Conservation (phyloP, 2,113 vertebrate genomes). For the Corythaixoides concolor region DNA sequence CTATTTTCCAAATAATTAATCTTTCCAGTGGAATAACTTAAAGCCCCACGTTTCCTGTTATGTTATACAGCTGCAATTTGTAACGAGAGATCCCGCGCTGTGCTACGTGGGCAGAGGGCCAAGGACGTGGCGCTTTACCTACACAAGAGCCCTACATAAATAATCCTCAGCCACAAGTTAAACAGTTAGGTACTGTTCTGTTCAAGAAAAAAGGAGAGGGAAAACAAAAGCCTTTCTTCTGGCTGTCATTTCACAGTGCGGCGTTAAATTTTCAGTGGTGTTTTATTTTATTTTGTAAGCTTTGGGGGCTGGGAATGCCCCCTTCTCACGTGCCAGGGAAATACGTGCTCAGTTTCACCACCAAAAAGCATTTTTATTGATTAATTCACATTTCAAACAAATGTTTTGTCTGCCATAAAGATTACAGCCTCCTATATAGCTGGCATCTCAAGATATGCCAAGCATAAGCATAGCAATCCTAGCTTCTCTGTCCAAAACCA, state of each 20-base stretch:
- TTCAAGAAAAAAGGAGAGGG: conserved; percentile 30
- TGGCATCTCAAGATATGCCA: background rate
- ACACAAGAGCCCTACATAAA: conserved; percentile 73
- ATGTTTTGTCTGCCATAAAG: background rate
- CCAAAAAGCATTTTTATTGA: background rate
- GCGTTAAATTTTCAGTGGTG: background rate
- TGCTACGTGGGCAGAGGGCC: conserved; percentile 67
- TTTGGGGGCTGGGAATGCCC: background rate
- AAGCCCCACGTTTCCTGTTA: conserved; percentile 80
- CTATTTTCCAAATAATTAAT: conserved; percentile 80
- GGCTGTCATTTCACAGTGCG: background rate
- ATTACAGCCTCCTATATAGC: conserved; percentile 3
- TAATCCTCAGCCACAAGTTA: conserved; percentile 71
- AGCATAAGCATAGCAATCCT: background rate
- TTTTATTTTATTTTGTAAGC: conserved; percentile 24
- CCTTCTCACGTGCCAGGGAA: background rate
- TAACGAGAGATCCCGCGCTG: conserved; percentile 73
- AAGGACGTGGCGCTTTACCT: conserved; percentile 74
- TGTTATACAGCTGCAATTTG: conserved; percentile 77
- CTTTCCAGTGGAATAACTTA: conserved; percentile 80
- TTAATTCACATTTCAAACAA: background rate
- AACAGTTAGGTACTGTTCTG: conserved; percentile 73
- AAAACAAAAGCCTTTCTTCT: conserved; percentile 63
- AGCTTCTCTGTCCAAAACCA: background rate
- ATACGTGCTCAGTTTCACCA: background rate